Evolutionary conservation across 1,140 invertebrate species (phyloP).

Genomic region (Platyscapa corneri): DNA sequence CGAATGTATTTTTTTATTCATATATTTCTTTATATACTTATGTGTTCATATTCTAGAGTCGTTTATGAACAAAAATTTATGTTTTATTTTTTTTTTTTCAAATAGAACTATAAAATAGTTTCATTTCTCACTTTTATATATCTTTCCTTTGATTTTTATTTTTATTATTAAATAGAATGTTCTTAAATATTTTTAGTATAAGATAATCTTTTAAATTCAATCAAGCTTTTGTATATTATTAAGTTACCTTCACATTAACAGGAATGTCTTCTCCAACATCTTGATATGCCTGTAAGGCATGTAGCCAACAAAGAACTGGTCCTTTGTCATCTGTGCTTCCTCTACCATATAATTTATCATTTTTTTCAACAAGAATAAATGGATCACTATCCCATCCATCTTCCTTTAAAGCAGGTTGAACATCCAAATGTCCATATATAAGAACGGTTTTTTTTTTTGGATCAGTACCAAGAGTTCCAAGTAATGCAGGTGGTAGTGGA

Average conservation of each 20-base stretch:
- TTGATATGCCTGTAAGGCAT: conserved; percentile 93
- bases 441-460: conserved; percentile 92
- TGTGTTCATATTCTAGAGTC: background rate
- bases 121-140: background rate
- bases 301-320: conserved; percentile 93
- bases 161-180: background rate
- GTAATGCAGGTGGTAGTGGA: conserved; percentile 89
- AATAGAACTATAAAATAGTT: background rate
- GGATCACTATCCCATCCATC: conserved; percentile 98
- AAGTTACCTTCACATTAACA: conserved; percentile 89
- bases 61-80: background rate
- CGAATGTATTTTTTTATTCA: background rate
- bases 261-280: conserved; percentile 84
- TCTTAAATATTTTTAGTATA: background rate
- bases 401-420: conserved; percentile 92
- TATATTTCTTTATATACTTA: background rate
- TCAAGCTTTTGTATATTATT: background rate
- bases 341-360: conserved; percentile 94
- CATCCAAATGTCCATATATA: conserved; percentile 98
- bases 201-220: background rate
- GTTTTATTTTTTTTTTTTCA: background rate
- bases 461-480: conserved; percentile 90
- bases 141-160: background rate
- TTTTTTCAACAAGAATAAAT: conserved; percentile 89
- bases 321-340: conserved; percentile 97